phyloP scores from a whole-genome alignment of 2,797 vertebrate species.

The Coreius guichenoti region DNA sequence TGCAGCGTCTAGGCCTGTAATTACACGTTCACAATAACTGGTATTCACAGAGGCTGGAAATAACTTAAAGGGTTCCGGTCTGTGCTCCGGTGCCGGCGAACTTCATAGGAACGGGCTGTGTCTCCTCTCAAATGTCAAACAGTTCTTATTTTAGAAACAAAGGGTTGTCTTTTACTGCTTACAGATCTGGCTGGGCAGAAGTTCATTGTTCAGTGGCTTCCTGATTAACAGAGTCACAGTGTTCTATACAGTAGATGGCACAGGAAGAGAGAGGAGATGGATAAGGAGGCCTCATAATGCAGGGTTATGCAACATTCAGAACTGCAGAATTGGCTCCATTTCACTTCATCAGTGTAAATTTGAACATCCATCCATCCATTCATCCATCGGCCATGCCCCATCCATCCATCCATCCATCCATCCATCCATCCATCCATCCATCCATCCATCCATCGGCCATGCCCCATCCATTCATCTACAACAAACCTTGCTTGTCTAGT shows the following conservation, averaged over 20 bases:
- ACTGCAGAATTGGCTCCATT: background rate
- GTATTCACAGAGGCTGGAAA: slow-evolving; percentile 80
- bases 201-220: slow-evolving; percentile 76
- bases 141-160: slow-evolving; percentile 76
- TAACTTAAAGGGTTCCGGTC: slow-evolving; percentile 80
- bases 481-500: background rate
- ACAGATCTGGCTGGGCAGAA: slow-evolving; percentile 71
- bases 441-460: background rate
- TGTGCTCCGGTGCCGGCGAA: slow-evolving; percentile 66
- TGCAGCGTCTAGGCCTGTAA: slow-evolving; percentile 80
- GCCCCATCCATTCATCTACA: background rate
- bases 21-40: slow-evolving; percentile 82
- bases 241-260: slow-evolving; percentile 48
- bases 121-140: slow-evolving; percentile 76
- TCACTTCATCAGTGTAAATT: background rate
- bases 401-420: background rate
- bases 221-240: slow-evolving; percentile 67
- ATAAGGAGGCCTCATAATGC: background rate
- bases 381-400: background rate
- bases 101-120: slow-evolving; percentile 74
- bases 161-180: slow-evolving; percentile 73
- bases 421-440: background rate
- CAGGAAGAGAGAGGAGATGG: slow-evolving; percentile 39
- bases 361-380: background rate
- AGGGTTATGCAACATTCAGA: slow-evolving; percentile 1